phyloP scores from a whole-genome alignment of 2,113 vertebrate genomes.

The Pyxicephalus adspersus region DNA sequence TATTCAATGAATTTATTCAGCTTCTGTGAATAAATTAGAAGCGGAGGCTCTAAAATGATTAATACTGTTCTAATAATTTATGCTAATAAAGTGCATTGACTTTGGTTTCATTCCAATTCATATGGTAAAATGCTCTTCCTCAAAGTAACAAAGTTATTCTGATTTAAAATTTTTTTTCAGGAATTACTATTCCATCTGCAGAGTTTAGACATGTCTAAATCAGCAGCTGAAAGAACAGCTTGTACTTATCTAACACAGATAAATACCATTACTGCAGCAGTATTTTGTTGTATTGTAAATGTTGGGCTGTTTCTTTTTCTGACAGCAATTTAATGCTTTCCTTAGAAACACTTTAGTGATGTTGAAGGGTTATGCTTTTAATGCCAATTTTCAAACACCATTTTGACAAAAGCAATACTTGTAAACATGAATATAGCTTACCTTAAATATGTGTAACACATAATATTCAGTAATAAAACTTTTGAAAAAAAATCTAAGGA shows the following conservation, averaged over 20 bases:
- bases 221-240: slow-evolving; percentile 10
- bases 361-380: slow-evolving; percentile 34
- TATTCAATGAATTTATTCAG: too few relatives aligned
- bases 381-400: slow-evolving; percentile 10
- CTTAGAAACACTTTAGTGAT: slow-evolving; percentile 36
- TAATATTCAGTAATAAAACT: neutral
- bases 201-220: slow-evolving; percentile 14
- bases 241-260: slow-evolving; percentile 41
- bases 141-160: neutral
- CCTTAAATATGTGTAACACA: neutral
- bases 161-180: neutral
- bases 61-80: too few relatives aligned
- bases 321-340: slow-evolving; percentile 38
- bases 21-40: too few relatives aligned
- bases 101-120: too few relatives aligned
- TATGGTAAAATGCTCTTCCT: neutral
- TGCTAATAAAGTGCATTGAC: too few relatives aligned
- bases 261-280: slow-evolving; percentile 28
- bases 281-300: slow-evolving; percentile 27
- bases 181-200: neutral
- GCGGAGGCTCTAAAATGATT: too few relatives aligned
- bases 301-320: slow-evolving; percentile 35
- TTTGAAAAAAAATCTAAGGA: too few relatives aligned
- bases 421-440: slow-evolving; percentile 17
- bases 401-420: slow-evolving; percentile 29